Evolutionary conservation across 2,113 vertebrate genomes (phyloP), one percentile per base, ranked within the genome.

Genomic region (Bujurquina vittata): DNA sequence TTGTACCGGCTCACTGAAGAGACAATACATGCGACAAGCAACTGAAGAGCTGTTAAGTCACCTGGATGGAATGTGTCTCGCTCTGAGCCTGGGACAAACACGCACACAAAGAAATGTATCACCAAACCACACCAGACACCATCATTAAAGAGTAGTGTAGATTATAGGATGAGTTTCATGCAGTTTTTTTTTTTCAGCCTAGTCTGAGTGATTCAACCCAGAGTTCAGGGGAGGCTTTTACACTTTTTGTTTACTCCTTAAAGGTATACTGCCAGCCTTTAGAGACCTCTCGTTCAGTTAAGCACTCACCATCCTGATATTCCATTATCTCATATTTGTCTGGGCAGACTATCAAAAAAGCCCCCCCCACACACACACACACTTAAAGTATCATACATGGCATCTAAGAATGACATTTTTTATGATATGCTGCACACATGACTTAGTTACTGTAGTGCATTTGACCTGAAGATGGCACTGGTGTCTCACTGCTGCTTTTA

Each of bases 11-110:
- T 86, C 52, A 59, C 76, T 20, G 82, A 84, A 40, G 54, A 80
- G 2, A 91, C 88, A 92, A 87, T 58, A 20, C 59, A 54, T 26
- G 62, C 0, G n/a, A 85, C 57, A 8, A 35, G 57, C 54, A 65
- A 55, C 67, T 84, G 80, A 87, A 78, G 84, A 86, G 83, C 81
- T 76, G 63, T 83, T 87, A 81, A 89, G 63, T 93, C 91, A 92
- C 86, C 90, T 92, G 81, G 52, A 81, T 87, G 92, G 92, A 91
- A 93, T 92, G 91, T 86, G 60, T 67, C 52, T 43, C 4, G 1
- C 54, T 59, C 33, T 74, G 20, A 69, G 56, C 15, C 54, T 60
- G 75, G 23, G 75, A 63, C 74, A 87, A 58, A 63, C 78, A 78
- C 77, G 55, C 72, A 14, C 81, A 73, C 79, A 75, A 43, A 65